These are phyloP conservation scores for Anodontia alba DNA, from an alignment of 2,888 invertebrate species.

Conservation along the genomic window DNA sequence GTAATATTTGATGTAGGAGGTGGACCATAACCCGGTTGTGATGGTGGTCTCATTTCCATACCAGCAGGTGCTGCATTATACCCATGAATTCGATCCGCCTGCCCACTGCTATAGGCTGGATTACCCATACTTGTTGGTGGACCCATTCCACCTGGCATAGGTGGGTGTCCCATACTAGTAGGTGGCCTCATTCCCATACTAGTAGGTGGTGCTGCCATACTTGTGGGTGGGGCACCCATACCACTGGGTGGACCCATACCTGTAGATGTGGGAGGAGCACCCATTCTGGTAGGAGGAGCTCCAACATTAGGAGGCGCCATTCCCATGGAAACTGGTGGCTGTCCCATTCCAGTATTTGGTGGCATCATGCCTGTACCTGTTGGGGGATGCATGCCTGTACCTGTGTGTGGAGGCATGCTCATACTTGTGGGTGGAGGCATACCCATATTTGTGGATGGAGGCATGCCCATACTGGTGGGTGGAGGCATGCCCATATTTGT, in stretches of 20 bases:
- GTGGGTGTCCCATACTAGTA: not conserved
- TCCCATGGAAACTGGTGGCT: slow-evolving; percentile 37
- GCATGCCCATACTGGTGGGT: slow-evolving; percentile 36
- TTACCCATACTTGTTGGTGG: slow-evolving; percentile 52
- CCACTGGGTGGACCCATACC: slow-evolving; percentile 31
- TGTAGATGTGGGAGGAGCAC: slow-evolving; percentile 23
- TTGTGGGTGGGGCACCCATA: slow-evolving; percentile 13
- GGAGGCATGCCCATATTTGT: slow-evolving; percentile 44
- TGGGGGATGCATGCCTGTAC: not conserved
- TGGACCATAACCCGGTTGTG: slow-evolving; percentile 16
- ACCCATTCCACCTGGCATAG: not conserved
- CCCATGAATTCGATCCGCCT: slow-evolving; percentile 13
- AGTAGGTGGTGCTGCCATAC: not conserved
- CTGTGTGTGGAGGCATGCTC: slow-evolving; percentile 15
- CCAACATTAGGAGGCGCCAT: slow-evolving; percentile 42
- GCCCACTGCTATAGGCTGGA: slow-evolving; percentile 49
- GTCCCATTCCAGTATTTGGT: slow-evolving; percentile 24
- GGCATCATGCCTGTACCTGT: slow-evolving; percentile 11
- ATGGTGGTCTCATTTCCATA: slow-evolving; percentile 41
- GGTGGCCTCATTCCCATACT: slow-evolving; percentile 14
- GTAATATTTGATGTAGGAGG: slow-evolving; percentile 17
- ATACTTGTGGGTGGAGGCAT: slow-evolving; percentile 39
- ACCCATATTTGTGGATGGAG: slow-evolving; percentile 33
- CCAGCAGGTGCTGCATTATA: slow-evolving; percentile 40
- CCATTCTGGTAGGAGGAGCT: slow-evolving; percentile 36